Base-by-base conservation (phyloP, 64 coral and sea anemone genomes). In the Astreopora myriophthalma region DNA sequence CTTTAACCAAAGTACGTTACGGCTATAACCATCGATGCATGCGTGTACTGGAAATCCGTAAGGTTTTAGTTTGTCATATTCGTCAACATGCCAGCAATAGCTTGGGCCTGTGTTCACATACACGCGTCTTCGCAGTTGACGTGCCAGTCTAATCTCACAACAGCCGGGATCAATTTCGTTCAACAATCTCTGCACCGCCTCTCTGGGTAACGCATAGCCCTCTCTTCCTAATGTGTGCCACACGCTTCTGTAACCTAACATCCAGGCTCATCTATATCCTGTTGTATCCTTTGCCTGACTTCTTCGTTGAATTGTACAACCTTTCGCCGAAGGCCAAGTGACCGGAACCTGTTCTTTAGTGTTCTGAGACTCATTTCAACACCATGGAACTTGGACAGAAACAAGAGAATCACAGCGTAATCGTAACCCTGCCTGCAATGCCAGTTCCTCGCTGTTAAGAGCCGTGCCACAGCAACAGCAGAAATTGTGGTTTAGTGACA, bases 81-180 rank as follows among this genome's bases (percentile, higher is more conserved):
- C 40, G 49, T 79, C 75, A 13, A 42, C 13, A 79, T 79, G 75
- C 75, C 75, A 79, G 19, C 75, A 79, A 35, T 79, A 79, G 36
- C 48, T 79, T 42, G 75, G 75, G 1, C 75, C 75, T 26, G 35
- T 36, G 36, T 79, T 79, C 25, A 79, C 32, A 22, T 79, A 79
- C 2, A 23, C 36, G n/a, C 75, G 39, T 39, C 75, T 86, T 68
- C 35, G 17, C n/a, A 69, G 31, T 74, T 38, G 48, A 55, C n/a
- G 69, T 72, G 64, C 82, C 14, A 27, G 28, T 66, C 61, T 91
- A 61, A 39, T 69, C 31, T 66, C 75, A 68, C 32, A 52, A 84
- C 89, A 78, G 49, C 84, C 89, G 20, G 89, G 89, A 75, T 92
- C 89, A 8, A 92, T 25, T 73, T 92, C 78, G 26, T 85, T 84